A percentile compares a stretch with the other conserved stretches of the same genome.
Evolutionary conservation across 37 sponge, comb jelly and placozoan genomes (phyloP).

Genomic region (Corticium candelabrum): DNA sequence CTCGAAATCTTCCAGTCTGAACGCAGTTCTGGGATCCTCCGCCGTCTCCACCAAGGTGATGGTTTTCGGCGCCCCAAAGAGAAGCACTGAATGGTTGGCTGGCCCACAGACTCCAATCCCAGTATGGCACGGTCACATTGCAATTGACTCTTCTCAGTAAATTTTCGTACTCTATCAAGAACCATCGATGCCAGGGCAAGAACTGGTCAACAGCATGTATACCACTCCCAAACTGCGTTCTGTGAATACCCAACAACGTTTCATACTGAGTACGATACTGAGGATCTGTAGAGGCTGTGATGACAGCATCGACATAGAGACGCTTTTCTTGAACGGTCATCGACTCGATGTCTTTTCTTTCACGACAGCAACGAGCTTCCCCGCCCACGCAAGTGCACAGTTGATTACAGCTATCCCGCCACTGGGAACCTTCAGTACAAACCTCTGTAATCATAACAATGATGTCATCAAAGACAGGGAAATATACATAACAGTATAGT

Average conservation of each 20-base stretch:
- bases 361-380: not conserved
- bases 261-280: not conserved
- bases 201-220: no score
- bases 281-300: not conserved
- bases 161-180: not conserved
- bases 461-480: no score
- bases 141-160: not conserved
- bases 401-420: not conserved
- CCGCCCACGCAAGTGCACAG: not conserved
- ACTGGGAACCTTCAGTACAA: not conserved
- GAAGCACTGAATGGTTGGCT: not conserved
- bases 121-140: constrained; percentile 1
- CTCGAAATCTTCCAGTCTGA: not conserved
- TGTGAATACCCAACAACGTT: not conserved
- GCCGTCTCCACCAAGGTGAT: not conserved
- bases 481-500: no score
- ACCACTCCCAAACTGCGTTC: no score
- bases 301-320: not conserved
- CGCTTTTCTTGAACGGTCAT: not conserved
- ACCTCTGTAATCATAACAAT: not conserved
- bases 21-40: not conserved
- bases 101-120: not conserved
- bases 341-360: not conserved
- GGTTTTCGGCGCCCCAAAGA: not conserved
- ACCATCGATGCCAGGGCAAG: not conserved